phyloP scores from a whole-genome alignment of 30 jellyfish, hydroid and myxozoan species.

The Nemopilema nomurai region DNA sequence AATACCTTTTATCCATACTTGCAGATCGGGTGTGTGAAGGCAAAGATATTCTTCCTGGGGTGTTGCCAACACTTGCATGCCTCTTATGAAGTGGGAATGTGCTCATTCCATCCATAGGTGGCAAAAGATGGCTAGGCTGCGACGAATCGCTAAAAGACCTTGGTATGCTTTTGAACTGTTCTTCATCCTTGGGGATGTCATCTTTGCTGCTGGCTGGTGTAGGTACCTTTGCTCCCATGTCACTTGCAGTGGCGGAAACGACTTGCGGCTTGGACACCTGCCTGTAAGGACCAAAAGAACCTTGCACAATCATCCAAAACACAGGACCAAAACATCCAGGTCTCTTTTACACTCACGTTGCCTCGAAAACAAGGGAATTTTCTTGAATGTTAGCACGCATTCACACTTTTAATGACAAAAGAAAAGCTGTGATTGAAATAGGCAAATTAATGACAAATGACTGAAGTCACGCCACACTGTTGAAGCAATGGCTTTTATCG shows the following conservation, averaged over 20 bases:
- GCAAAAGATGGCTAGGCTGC: conserved; percentile 31
- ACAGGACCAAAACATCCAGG: too few species aligned
- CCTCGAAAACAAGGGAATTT: too few species aligned
- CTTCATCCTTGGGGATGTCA: conserved; percentile 50
- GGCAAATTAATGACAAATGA: too few species aligned
- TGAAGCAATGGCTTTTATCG: too few species aligned
- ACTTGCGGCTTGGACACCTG: conserved; percentile 47
- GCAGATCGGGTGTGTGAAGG: conserved; percentile 78
- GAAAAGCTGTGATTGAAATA: too few species aligned
- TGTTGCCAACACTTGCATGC: conserved; percentile 68
- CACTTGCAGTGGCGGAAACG: conserved; percentile 3
- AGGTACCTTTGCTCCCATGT: conserved; percentile 26
- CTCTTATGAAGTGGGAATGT: conserved; percentile 70
- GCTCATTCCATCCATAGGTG: conserved; percentile 58
- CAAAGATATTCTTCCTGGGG: conserved; percentile 44
- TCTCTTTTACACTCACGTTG: too few species aligned
- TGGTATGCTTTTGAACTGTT: conserved; percentile 19
- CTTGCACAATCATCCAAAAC: too few species aligned
- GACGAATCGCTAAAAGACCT: conserved; percentile 76
- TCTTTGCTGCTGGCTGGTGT: conserved; percentile 61
- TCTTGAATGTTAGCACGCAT: too few species aligned
- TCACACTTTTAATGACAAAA: too few species aligned
- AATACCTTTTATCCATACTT: conserved; percentile 84
- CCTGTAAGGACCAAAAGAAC: conserved; percentile 6
- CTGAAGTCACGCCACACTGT: too few species aligned